phyloP scores from a whole-genome alignment of 2,797 vertebrate genomes.

The Microctenopoma stevenorrisi region DNA sequence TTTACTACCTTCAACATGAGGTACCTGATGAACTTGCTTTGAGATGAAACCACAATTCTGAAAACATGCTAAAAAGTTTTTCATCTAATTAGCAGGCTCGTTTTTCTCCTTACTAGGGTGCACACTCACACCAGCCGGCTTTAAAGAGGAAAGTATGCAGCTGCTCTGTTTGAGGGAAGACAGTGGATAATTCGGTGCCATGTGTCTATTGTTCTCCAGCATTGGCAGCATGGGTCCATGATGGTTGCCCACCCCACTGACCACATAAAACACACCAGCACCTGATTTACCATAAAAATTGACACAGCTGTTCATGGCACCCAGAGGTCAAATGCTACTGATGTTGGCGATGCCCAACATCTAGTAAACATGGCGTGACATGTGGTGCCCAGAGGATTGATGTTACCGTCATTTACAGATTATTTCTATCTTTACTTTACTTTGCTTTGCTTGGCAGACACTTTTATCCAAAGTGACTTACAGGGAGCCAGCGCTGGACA shows the following conservation, averaged over 20 bases:
- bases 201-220: slow-evolving; percentile 21
- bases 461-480: too few species aligned
- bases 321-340: too few species aligned
- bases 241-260: not conserved
- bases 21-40: slow-evolving; percentile 4
- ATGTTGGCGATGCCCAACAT: too few species aligned
- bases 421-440: too few species aligned
- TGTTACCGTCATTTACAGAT: too few species aligned
- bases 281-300: too few species aligned
- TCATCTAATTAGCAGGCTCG: slow-evolving; percentile 32
- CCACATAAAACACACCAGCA: not conserved
- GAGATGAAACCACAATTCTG: slow-evolving; percentile 12
- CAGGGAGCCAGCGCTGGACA: too few species aligned
- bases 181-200: slow-evolving; percentile 18
- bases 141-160: slow-evolving; percentile 51
- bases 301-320: too few species aligned
- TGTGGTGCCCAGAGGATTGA: not conserved
- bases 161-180: slow-evolving; percentile 51
- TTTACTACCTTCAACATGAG: slow-evolving; percentile 18
- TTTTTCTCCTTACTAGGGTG: slow-evolving; percentile 32
- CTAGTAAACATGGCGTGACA: not conserved
- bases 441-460: too few species aligned
- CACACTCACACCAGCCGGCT: slow-evolving; percentile 5
- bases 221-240: not conserved
- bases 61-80: slow-evolving; percentile 29